Percentiles rank a stretch among this genome's conserved stretches.
These are phyloP conservation scores for Ictalurus punctatus DNA, from an alignment of 2,113 vertebrate genomes.

Conservation along the genomic window DNA sequence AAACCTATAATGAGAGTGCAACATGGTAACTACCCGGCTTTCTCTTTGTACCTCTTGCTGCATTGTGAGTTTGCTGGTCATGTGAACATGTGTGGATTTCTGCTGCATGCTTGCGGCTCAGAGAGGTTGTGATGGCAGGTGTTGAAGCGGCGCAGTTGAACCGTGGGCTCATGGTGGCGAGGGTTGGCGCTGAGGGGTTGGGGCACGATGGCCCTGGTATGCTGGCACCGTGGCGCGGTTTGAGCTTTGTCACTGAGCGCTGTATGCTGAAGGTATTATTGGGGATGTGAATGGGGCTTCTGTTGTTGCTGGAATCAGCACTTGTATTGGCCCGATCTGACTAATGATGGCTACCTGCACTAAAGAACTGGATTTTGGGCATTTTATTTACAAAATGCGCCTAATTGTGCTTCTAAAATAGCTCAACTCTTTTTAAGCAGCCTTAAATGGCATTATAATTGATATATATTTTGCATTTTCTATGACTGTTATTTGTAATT, in stretches of 20 bases:
- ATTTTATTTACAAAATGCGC: slow-evolving; percentile 30
- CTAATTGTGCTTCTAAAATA: slow-evolving; percentile 30
- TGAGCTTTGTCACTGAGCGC: slow-evolving; percentile 77
- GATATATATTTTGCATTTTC: not conserved
- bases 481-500: not conserved
- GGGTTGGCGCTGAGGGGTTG: slow-evolving; percentile 75
- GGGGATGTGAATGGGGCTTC: slow-evolving; percentile 67
- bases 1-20: slow-evolving; percentile 86
- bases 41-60: slow-evolving; percentile 67
- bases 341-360: slow-evolving; percentile 32
- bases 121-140: slow-evolving; percentile 74
- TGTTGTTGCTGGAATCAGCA: slow-evolving; percentile 56
- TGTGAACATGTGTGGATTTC: slow-evolving; percentile 75
- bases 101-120: slow-evolving; percentile 68
- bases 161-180: slow-evolving; percentile 74
- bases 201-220: slow-evolving; percentile 76
- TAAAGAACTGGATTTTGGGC: slow-evolving; percentile 28
- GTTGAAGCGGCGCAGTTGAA: slow-evolving; percentile 75
- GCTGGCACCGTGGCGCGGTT: slow-evolving; percentile 73
- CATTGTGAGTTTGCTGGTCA: slow-evolving; percentile 72
- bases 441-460: slow-evolving; percentile 9
- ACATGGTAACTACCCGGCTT: slow-evolving; percentile 85
- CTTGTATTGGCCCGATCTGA: slow-evolving; percentile 59
- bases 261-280: slow-evolving; percentile 79
- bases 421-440: slow-evolving; percentile 13